A percentile compares a stretch with the other conserved stretches of the same genome.
Conservation (phyloP, 1,140 invertebrate genomes). For the Macrobrachium rosenbergii region DNA sequence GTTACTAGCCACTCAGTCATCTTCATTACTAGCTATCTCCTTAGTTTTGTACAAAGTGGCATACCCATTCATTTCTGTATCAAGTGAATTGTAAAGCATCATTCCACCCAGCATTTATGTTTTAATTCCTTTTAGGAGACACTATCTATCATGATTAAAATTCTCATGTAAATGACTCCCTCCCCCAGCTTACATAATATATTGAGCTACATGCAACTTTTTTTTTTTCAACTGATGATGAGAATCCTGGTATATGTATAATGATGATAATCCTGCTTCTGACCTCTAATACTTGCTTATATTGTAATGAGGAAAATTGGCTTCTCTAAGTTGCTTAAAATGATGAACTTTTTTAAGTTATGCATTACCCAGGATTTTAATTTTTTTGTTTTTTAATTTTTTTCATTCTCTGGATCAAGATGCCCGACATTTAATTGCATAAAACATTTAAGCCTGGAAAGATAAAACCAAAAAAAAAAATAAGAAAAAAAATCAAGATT, state of each 20-base stretch:
- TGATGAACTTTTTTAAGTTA: conserved; percentile 24
- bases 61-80: conserved; percentile 50
- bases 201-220: conserved; percentile 60
- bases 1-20: conserved; percentile 53
- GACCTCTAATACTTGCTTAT: conserved; percentile 19
- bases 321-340: background rate
- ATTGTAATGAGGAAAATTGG: background rate
- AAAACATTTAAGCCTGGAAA: conserved; percentile 25
- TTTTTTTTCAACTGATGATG: conserved; percentile 33
- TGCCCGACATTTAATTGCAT: conserved; percentile 44
- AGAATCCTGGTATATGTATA: conserved; percentile 60
- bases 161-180: conserved; percentile 54
- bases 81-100: conserved; percentile 51
- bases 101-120: conserved; percentile 53
- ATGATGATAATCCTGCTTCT: conserved; percentile 23
- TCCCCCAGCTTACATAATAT: conserved; percentile 58
- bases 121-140: conserved; percentile 53
- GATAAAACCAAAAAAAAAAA: background rate
- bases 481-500: background rate
- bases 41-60: conserved; percentile 56
- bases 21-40: conserved; percentile 54
- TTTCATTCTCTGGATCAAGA: conserved; percentile 60
- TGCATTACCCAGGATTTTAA: conserved; percentile 60
- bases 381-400: conserved; percentile 55
- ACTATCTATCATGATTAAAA: conserved; percentile 55